phyloP scores from a whole-genome alignment of 2,113 vertebrate species.

The Ochotona curzoniae region DNA sequence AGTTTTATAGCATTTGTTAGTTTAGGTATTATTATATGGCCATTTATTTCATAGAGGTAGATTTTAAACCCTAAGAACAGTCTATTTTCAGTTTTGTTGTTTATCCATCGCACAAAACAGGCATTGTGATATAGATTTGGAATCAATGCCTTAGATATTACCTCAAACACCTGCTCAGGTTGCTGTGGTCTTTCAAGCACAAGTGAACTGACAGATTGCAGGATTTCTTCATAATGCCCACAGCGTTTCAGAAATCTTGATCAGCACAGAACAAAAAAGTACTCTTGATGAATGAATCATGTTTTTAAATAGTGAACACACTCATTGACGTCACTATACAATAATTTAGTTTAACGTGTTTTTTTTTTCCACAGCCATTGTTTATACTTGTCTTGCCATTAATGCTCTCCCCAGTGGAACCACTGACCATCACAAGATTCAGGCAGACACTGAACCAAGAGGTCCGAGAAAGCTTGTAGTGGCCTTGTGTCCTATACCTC shows the following conservation, averaged over 20 bases:
- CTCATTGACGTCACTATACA: slow-evolving; percentile 6
- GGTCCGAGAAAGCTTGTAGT: no score
- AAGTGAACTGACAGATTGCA: background rate
- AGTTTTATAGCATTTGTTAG: no score
- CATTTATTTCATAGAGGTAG: no score
- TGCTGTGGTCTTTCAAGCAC: background rate
- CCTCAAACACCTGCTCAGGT: no score
- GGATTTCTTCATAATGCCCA: background rate
- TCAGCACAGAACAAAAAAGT: background rate
- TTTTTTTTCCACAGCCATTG: background rate
- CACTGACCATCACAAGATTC: background rate
- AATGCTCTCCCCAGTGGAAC: background rate
- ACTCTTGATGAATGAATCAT: background rate
- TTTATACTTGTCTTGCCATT: background rate
- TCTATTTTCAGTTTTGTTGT: no score
- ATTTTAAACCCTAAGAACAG: no score
- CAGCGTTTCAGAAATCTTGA: background rate
- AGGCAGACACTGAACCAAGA: no score
- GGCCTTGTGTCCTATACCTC: no score
- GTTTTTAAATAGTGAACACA: background rate
- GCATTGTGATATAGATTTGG: no score
- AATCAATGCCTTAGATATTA: no score
- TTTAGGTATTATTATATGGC: no score
- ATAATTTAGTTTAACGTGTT: background rate
- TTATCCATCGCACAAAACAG: no score